A percentile compares a stretch with the other conserved stretches of the same genome.
Evolutionary conservation across 1,140 invertebrate genomes (phyloP).

Genomic region (Idris sp.): DNA sequence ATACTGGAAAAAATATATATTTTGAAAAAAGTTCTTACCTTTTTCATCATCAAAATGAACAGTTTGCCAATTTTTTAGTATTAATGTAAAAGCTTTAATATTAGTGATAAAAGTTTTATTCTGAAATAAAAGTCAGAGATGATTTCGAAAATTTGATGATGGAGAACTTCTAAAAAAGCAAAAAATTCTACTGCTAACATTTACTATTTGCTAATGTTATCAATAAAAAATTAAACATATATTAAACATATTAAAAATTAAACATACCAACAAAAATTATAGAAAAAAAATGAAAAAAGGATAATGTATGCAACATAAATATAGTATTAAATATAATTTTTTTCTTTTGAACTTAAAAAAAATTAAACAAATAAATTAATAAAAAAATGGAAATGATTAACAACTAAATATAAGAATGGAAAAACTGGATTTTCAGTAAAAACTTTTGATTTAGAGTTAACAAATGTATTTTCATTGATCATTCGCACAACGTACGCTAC

Average conservation of each 20-base stretch:
- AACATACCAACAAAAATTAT: too few relatives aligned
- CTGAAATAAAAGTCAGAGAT: too few relatives aligned
- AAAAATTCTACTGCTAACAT: too few relatives aligned
- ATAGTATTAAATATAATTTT: not conserved
- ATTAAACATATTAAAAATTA: too few relatives aligned
- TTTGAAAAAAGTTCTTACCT: constrained; percentile 25
- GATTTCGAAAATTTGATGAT: too few relatives aligned
- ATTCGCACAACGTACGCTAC: constrained; percentile 53
- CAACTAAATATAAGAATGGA: constrained; percentile 28
- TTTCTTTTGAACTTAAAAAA: not conserved
- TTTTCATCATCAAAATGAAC: constrained; percentile 21
- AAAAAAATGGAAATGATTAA: constrained; percentile 9
- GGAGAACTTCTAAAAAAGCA: too few relatives aligned
- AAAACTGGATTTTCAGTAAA: constrained; percentile 28
- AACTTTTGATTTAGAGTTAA: constrained; percentile 46
- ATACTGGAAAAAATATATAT: too few relatives aligned
- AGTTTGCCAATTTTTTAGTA: constrained; percentile 7
- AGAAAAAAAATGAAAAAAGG: not conserved
- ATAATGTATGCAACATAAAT: too few relatives aligned
- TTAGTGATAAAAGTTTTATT: too few relatives aligned
- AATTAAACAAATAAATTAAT: constrained; percentile 11
- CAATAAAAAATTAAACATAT: too few relatives aligned
- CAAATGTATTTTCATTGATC: constrained; percentile 56
- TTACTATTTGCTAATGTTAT: too few relatives aligned
- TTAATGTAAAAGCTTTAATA: too few relatives aligned